Evolutionary conservation across 2,113 vertebrate genomes (phyloP), one percentile per base, ranked within the genome.

Genomic region (Hiodon tergisus): DNA sequence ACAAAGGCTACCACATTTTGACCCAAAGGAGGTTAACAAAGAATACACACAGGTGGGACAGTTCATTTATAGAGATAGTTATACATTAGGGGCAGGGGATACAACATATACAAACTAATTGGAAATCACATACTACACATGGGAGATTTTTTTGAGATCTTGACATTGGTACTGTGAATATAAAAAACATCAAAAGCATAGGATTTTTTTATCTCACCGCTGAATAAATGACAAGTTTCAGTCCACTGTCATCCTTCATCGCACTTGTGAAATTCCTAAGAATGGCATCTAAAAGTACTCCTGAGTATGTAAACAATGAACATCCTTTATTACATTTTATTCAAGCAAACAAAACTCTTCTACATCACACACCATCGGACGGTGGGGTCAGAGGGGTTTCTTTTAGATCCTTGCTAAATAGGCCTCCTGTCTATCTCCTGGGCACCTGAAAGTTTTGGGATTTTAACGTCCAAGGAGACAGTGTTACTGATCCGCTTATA

Each of bases 151-250:
- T 63, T 11, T 61, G 8, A n/a, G 13, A 31, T 17, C 3, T 14
- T 67, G 67, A 31, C 71, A 48, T 52, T 65, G 62, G 31, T 5
- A 11, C 63, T 66, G 31, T 46, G 5, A 3, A 3, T 13, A 11
- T 31, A 31, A 47, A 67, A 63, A 2, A 54, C 51, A 60, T 65
- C 13, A 63, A 6, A 60, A n/a, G 6, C 9, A 8, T 6, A 4
- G 31, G 61, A 11, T 76, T 65, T 46, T 48, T 10, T 69, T 60
- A 51, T 93, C 94, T 93, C 79, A 97, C 95, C 48, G 92, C 93
- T 75, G 94, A 96, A 83, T 95, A 97, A 83, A 95, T 90, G 73
- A 93, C 80, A 74, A 96, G 85, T 82, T 92, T 96, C 63, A 84
- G 88, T 67, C 78, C 8, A 77, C 83, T 88, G 5, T 83, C 77